A percentile compares a stretch with the other conserved stretches of the same genome.
phyloP scores from a whole-genome alignment of 2,113 vertebrate genomes.

The Zapus hudsonius region DNA sequence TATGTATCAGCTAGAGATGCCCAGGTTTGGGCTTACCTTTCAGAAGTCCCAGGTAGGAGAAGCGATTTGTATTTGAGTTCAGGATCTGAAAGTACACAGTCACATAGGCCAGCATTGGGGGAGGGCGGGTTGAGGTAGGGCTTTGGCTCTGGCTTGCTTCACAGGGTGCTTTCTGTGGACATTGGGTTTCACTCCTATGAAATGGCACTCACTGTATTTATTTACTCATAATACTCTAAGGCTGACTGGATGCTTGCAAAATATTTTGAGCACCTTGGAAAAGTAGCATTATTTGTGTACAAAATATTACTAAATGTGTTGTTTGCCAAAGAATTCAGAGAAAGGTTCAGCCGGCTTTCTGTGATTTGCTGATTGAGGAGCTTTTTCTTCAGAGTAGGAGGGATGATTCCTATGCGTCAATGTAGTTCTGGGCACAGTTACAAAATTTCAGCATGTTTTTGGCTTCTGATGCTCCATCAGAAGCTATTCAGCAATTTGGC shows the following conservation, averaged over 20 bases:
- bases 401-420: slow-evolving; percentile 70
- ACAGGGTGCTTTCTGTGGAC: not conserved
- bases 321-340: slow-evolving; percentile 72
- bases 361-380: slow-evolving; percentile 67
- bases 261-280: slow-evolving; percentile 68
- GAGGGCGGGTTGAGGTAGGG: not conserved
- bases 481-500: slow-evolving; percentile 67
- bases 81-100: not conserved
- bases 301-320: slow-evolving; percentile 60
- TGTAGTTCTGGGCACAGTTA: slow-evolving; percentile 76
- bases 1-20: not conserved
- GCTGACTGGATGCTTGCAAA: slow-evolving; percentile 56
- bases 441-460: slow-evolving; percentile 73
- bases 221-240: slow-evolving; percentile 31
- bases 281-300: slow-evolving; percentile 51
- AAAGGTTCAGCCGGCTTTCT: slow-evolving; percentile 64
- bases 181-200: not conserved
- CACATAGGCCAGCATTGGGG: not conserved
- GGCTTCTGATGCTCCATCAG: slow-evolving; percentile 61
- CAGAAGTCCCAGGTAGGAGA: not conserved
- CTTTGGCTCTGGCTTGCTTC: not conserved
- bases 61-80: slow-evolving; percentile 49
- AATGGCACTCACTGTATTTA: not conserved
- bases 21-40: slow-evolving; percentile 33
- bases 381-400: slow-evolving; percentile 72